A percentile compares a stretch with the other conserved stretches of the same genome.
These are phyloP conservation scores for Agriotes lineatus DNA, from an alignment of 2,888 invertebrate genomes.

Conservation along the genomic window DNA sequence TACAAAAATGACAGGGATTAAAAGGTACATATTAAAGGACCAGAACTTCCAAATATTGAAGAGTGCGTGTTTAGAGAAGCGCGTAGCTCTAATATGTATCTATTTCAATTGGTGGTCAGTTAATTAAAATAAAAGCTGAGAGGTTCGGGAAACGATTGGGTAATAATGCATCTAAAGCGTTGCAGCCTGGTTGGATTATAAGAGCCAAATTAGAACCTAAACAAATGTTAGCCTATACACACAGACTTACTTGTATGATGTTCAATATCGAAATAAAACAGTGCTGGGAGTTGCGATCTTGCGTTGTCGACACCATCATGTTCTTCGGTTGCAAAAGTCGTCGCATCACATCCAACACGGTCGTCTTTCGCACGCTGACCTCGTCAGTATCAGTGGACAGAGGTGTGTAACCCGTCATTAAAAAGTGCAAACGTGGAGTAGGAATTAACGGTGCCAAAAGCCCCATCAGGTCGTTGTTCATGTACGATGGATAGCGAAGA, in stretches of 20 bases:
- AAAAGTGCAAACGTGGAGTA: constrained; percentile 96
- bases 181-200: too few species aligned
- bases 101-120: too few species aligned
- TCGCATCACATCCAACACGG: constrained; percentile 98
- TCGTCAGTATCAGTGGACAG: constrained; percentile 89
- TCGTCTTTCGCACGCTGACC: constrained; percentile 89
- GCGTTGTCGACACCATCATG: constrained; percentile 98
- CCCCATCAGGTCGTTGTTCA: constrained; percentile 98
- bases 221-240: background rate
- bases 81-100: too few species aligned
- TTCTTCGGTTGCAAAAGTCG: constrained; percentile 97
- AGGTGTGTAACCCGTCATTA: constrained; percentile 99
- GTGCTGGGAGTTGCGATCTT: constrained; percentile 88
- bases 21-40: too few species aligned
- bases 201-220: background rate
- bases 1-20: too few species aligned
- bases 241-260: constrained; percentile 85
- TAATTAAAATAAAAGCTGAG: too few species aligned
- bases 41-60: too few species aligned
- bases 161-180: too few species aligned
- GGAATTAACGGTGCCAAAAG: constrained; percentile 96
- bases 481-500: constrained; percentile 95
- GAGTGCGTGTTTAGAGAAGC: too few species aligned
- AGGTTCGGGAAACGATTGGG: too few species aligned
- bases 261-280: constrained; percentile 98